These are phyloP conservation scores for Myxocyprinus asiaticus DNA, from an alignment of 2,113 vertebrate species.

Conservation along the genomic window DNA sequence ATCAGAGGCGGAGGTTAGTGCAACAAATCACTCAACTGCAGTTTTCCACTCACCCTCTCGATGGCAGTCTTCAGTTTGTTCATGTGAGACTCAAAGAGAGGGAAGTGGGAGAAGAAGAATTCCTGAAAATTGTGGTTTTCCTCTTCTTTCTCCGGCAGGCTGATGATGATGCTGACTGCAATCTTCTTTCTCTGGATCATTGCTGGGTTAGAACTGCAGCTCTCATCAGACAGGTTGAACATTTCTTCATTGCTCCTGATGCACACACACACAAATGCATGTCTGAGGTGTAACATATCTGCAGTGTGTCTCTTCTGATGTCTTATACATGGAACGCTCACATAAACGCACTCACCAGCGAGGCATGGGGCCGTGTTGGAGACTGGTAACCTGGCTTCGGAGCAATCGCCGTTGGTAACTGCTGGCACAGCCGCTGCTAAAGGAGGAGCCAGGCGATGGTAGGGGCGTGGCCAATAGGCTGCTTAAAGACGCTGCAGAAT, in stretches of 20 bases:
- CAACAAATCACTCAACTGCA: not conserved
- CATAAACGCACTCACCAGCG: conserved; percentile 37
- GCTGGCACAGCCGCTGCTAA: conserved; percentile 74
- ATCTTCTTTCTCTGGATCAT: conserved; percentile 84
- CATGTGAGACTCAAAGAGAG: conserved; percentile 87
- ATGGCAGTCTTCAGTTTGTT: conserved; percentile 86
- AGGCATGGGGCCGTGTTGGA: conserved; percentile 59
- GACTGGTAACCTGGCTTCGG: conserved; percentile 85
- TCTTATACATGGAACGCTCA: not conserved
- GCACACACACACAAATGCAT: conserved; percentile 27
- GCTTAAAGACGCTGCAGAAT: conserved; percentile 80
- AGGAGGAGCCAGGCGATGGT: conserved; percentile 82
- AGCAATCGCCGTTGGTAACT: conserved; percentile 87
- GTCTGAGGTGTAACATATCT: not conserved
- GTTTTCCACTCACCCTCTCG: conserved; percentile 77
- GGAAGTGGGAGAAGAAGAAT: conserved; percentile 91
- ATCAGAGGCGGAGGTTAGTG: not conserved
- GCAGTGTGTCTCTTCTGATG: not conserved
- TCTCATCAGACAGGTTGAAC: conserved; percentile 86
- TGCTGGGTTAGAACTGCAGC: conserved; percentile 80
- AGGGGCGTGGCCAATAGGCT: conserved; percentile 85
- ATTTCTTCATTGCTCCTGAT: conserved; percentile 83
- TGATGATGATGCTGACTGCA: conserved; percentile 85
- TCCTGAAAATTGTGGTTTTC: conserved; percentile 83
- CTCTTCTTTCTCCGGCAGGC: conserved; percentile 81